Conservation (phyloP, 2,113 vertebrate genomes). For the Macroglossus sobrinus region DNA sequence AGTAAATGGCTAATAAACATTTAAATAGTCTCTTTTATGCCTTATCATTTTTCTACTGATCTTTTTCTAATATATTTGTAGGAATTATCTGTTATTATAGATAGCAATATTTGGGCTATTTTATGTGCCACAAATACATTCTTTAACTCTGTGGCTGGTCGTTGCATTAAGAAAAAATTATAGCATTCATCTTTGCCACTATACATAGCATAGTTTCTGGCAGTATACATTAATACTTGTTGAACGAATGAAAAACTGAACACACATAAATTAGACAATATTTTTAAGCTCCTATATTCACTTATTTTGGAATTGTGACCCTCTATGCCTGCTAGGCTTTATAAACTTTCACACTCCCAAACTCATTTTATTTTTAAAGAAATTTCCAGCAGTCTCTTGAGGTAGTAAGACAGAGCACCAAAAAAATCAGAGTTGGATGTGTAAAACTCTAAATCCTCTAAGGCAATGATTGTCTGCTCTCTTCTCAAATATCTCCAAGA, state of each 20-base stretch:
- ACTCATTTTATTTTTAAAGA: neutral
- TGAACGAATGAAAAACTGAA: conserved; percentile 24
- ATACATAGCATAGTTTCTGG: neutral
- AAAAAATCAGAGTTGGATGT: neutral
- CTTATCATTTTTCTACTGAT: neutral
- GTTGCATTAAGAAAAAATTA: neutral
- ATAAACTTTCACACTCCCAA: neutral
- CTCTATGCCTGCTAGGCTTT: neutral
- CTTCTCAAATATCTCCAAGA: conserved; percentile 30
- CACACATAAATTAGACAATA: neutral
- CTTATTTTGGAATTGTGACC: conserved; percentile 1
- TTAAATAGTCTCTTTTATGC: neutral
- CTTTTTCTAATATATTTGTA: conserved; percentile 4
- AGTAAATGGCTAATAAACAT: neutral
- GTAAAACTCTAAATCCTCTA: conserved; percentile 42
- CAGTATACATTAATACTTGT: neutral
- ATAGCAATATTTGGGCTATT: neutral
- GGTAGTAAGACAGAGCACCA: neutral
- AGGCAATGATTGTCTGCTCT: neutral
- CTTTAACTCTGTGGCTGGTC: neutral
- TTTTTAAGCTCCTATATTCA: neutral
- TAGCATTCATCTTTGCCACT: neutral
- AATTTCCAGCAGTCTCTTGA: neutral
- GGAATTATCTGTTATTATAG: neutral
- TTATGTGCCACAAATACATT: neutral